A percentile compares a stretch with the other conserved stretches of the same genome.
Evolutionary conservation across 2,797 vertebrate genomes (phyloP).

Genomic region (Sebastes matsubarae): DNA sequence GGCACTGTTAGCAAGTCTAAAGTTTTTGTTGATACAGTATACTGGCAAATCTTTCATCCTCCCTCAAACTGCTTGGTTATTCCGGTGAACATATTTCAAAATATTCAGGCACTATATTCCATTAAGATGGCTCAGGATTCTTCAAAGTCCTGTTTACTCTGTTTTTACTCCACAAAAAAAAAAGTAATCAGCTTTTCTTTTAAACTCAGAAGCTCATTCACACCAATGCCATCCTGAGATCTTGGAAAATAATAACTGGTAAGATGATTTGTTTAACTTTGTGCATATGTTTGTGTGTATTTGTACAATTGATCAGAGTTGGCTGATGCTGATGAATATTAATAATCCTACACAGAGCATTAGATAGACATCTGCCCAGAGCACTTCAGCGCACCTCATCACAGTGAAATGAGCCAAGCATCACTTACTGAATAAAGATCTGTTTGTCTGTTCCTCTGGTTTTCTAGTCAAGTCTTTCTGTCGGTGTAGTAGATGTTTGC

Average conservation of each 20-base stretch:
- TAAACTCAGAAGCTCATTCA: background rate
- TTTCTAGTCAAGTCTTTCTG: background rate
- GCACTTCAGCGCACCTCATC: slow-evolving; percentile 5
- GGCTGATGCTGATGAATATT: slow-evolving; percentile 27
- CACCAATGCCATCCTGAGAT: background rate
- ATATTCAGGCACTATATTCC: slow-evolving; percentile 4
- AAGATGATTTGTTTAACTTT: background rate
- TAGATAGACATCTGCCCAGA: slow-evolving; percentile 27
- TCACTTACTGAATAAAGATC: background rate
- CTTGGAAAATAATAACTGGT: background rate
- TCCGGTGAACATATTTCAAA: background rate
- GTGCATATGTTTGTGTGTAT: background rate
- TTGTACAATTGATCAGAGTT: slow-evolving; percentile 3
- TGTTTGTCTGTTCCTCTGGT: background rate
- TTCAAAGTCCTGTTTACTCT: slow-evolving; percentile 14
- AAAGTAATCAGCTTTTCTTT: slow-evolving; percentile 16
- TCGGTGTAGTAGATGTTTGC: background rate
- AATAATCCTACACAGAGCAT: slow-evolving; percentile 6
- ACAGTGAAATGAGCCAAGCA: background rate
- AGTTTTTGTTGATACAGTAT: background rate
- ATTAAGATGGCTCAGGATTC: background rate
- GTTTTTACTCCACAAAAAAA: background rate
- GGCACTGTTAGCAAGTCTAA: background rate
- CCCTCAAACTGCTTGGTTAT: background rate
- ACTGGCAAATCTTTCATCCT: background rate